Conservation (phyloP, 2,888 invertebrate genomes). For the Oscheius onirici region DNA sequence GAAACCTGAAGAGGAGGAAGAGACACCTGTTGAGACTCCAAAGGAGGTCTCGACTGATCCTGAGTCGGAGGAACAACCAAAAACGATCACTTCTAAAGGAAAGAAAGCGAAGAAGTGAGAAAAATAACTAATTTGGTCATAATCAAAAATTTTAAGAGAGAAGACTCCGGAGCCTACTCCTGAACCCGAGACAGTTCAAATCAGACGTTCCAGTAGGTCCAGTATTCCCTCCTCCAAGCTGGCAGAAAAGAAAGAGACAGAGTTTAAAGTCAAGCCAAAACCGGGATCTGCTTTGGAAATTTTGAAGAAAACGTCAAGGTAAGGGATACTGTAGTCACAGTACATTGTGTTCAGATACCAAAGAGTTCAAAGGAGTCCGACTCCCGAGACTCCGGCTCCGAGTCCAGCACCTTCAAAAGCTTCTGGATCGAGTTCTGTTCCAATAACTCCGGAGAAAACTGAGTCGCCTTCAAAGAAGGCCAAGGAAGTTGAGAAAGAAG, state of each 20-base stretch:
- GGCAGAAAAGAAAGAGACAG: neutral
- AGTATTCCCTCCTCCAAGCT: neutral
- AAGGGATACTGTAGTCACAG: neutral
- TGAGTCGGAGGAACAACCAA: neutral
- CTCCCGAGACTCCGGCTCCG: conserved; percentile 3
- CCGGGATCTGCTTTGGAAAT: conserved; percentile 23
- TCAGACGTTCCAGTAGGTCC: neutral
- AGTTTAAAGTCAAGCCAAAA: conserved; percentile 16
- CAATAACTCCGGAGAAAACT: conserved; percentile 4
- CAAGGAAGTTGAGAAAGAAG: neutral
- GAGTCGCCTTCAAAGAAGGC: neutral
- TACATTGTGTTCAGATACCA: neutral
- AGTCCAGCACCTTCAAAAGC: neutral
- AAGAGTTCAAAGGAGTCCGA: conserved; percentile 6
- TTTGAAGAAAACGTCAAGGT: conserved; percentile 13
- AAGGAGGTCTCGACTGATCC: neutral
- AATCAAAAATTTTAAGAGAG: neutral
- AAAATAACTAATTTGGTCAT: neutral
- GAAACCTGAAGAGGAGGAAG: neutral
- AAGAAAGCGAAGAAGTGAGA: neutral
- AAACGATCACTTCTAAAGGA: neutral
- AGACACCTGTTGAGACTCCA: neutral
- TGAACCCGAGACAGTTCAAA: neutral
- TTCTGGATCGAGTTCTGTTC: neutral
- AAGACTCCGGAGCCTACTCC: neutral